These are phyloP conservation scores for Coracias cyanogaster DNA, from an alignment of 2,797 vertebrate species.

Conservation along the genomic window DNA sequence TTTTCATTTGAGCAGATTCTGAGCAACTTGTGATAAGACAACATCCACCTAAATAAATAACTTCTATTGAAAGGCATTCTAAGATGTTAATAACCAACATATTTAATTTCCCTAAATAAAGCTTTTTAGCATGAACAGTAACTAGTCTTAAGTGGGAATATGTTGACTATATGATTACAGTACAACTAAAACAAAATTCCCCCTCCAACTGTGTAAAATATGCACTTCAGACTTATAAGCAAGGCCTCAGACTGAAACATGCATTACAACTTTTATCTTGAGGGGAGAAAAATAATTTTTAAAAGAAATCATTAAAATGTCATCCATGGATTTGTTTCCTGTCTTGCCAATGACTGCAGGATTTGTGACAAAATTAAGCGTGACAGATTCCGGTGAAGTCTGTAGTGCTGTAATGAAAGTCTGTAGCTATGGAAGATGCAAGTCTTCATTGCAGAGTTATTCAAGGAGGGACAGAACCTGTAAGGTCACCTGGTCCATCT, in stretches of 20 bases:
- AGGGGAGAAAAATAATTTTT: background rate
- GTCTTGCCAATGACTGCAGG: background rate
- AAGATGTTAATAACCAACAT: background rate
- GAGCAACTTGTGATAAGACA: background rate
- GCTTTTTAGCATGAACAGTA: slow-evolving; percentile 30
- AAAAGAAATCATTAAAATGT: background rate
- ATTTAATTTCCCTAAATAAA: slow-evolving; percentile 43
- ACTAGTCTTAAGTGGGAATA: background rate
- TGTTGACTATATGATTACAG: background rate
- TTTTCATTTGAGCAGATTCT: background rate
- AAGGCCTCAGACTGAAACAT: slow-evolving; percentile 4
- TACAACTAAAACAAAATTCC: slow-evolving; percentile 29
- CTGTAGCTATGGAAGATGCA: background rate
- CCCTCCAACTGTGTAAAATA: slow-evolving; percentile 32
- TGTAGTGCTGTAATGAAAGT: background rate
- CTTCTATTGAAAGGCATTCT: background rate
- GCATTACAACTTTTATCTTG: background rate
- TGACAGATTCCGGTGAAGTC: background rate
- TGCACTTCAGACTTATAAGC: slow-evolving; percentile 4
- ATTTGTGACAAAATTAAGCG: background rate
- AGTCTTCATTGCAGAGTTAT: background rate
- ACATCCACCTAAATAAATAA: background rate
- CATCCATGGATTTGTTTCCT: background rate
- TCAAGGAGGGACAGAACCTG: background rate
- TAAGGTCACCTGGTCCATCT: background rate